A percentile compares a stretch with the other conserved stretches of the same genome.
These are phyloP conservation scores for Drosophila ficusphila DNA, from an alignment of 1,140 invertebrate genomes.

Conservation along the genomic window DNA sequence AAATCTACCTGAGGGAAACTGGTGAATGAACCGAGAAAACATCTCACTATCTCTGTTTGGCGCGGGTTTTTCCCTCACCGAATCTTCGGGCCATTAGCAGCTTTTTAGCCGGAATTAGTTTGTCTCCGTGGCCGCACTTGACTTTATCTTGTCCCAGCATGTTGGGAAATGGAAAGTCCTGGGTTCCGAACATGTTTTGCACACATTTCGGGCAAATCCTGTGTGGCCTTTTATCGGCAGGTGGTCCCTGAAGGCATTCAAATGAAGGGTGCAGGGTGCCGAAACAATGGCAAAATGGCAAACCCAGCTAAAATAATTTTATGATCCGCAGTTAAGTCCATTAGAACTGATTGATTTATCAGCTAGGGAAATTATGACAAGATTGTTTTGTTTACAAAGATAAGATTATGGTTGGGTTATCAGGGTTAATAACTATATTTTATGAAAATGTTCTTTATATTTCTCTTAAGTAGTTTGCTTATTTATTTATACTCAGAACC, in stretches of 20 bases:
- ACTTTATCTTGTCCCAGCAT: slow-evolving; percentile 67
- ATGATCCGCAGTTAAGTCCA: background rate
- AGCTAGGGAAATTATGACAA: background rate
- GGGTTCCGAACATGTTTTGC: slow-evolving; percentile 38
- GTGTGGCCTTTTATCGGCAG: slow-evolving; percentile 43
- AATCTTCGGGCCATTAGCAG: slow-evolving; percentile 56
- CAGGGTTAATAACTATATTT: too few species aligned
- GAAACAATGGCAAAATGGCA: background rate
- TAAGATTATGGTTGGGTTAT: background rate
- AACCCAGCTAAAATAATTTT: slow-evolving; percentile 7
- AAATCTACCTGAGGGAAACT: slow-evolving; percentile 61
- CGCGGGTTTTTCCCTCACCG: slow-evolving; percentile 19
- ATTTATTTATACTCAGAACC: background rate
- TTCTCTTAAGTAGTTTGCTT: background rate
- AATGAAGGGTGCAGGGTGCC: slow-evolving; percentile 19
- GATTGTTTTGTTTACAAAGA: background rate
- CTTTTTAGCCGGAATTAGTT: slow-evolving; percentile 73
- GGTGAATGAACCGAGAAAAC: slow-evolving; percentile 64
- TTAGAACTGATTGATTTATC: slow-evolving; percentile 24
- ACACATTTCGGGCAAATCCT: slow-evolving; percentile 64
- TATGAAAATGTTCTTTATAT: too few species aligned
- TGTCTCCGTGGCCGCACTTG: slow-evolving; percentile 53
- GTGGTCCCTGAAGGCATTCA: slow-evolving; percentile 34
- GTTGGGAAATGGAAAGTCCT: slow-evolving; percentile 58
- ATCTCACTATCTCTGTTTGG: background rate